phyloP scores from a whole-genome alignment of 2,888 invertebrate species.

The Apodemia duryi region DNA sequence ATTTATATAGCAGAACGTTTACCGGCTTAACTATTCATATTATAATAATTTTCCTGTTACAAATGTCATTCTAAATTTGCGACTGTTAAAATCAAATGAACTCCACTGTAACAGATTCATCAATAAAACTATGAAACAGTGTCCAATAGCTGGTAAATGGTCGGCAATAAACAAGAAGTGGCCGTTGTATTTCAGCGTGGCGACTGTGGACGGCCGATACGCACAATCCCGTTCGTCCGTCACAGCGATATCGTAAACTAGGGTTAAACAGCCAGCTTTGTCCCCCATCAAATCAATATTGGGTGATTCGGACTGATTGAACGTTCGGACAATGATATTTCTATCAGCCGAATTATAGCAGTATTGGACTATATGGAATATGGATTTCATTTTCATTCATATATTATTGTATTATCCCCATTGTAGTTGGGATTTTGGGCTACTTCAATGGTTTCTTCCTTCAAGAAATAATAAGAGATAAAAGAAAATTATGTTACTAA shows the following conservation, averaged over 20 bases:
- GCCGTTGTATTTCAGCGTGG: conserved; percentile 26
- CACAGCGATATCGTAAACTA: conserved; percentile 35
- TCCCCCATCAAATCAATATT: conserved; percentile 24
- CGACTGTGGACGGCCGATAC: conserved; percentile 29
- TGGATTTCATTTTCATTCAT: neutral
- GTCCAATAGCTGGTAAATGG: conserved; percentile 24
- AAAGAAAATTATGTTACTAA: too few relatives aligned
- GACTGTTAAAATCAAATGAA: neutral
- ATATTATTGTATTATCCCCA: neutral
- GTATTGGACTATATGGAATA: conserved; percentile 10
- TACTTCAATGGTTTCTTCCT: too few relatives aligned
- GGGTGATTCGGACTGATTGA: conserved; percentile 27
- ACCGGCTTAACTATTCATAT: too few relatives aligned
- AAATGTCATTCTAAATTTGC: neutral
- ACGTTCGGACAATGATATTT: conserved; percentile 20
- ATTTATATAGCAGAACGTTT: too few relatives aligned
- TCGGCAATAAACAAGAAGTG: conserved; percentile 33
- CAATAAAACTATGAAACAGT: conserved; percentile 26
- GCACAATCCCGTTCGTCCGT: conserved; percentile 30
- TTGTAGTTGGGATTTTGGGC: too few relatives aligned
- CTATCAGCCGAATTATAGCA: conserved; percentile 16
- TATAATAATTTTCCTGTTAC: neutral
- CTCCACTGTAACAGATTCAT: conserved; percentile 8
- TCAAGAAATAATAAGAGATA: too few relatives aligned
- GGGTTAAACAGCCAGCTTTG: conserved; percentile 27